Percentiles rank a stretch among this genome's conserved stretches.
Conservation (phyloP, 2,113 vertebrate species). For the Saimiri boliviensis region DNA sequence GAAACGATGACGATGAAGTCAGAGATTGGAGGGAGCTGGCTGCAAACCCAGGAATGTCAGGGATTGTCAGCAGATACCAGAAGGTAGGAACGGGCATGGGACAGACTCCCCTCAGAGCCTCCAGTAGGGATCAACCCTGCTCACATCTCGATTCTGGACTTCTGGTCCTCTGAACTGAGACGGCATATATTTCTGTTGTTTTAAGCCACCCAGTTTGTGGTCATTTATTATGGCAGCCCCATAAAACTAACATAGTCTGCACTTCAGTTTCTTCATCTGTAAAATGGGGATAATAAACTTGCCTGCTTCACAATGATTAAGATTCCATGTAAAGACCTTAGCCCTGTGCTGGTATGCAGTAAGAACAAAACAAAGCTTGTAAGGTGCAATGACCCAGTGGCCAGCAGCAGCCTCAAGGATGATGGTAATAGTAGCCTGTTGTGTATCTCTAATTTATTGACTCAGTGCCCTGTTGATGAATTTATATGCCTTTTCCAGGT, state of each 20-base stretch:
- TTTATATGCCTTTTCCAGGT: not conserved
- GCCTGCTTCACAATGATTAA: not conserved
- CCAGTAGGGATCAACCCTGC: not conserved
- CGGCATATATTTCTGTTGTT: not conserved
- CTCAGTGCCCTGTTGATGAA: not conserved
- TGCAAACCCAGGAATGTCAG: too few relatives aligned
- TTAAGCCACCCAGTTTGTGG: not conserved
- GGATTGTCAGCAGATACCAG: not conserved
- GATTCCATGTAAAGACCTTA: not conserved
- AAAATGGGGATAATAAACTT: not conserved
- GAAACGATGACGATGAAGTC: not conserved
- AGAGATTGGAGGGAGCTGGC: not conserved
- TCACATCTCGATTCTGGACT: not conserved
- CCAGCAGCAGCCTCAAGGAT: not conserved
- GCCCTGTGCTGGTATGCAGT: accelerated
- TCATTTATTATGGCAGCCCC: not conserved
- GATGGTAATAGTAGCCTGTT: not conserved
- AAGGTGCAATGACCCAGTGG: not conserved
- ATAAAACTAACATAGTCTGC: not conserved
- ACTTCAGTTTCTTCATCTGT: not conserved
- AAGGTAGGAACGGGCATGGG: not conserved
- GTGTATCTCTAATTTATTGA: not conserved
- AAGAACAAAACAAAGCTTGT: not conserved
- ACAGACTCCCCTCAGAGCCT: not conserved
- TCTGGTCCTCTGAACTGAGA: not conserved